Evolutionary conservation across 2,888 invertebrate genomes (phyloP), one percentile per base, ranked within the genome.

Genomic region (Nomada fabriciana): DNA sequence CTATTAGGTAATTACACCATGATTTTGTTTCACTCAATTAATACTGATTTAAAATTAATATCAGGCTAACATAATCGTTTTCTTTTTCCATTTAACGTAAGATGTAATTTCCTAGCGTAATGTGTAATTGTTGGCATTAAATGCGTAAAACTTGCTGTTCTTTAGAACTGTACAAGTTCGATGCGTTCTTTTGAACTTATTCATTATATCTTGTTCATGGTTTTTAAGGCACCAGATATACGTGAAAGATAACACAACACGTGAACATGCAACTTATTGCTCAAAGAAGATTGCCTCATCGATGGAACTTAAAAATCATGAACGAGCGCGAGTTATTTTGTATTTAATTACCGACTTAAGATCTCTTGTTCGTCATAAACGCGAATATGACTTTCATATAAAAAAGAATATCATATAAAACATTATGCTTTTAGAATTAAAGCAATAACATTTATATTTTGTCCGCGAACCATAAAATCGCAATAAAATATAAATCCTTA

Each of bases 1-100:
- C 90, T 91, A 90, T 91, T 61, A 71, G 80, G 86, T 85, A 76
- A 55, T 76, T 76, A 59, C 18, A 61, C 86, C 87, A 86, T 86
- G 83, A 91, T 88, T 86, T 89, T 85, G 72, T 86, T 87, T 89
- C 89, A 89, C 89, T 90, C 86, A 87, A 87, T 76, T 80, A 82
- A 87, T 87, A 87, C 78, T 83, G 80, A 90, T 82, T 75, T 76
- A 72, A 81, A 88, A 79, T 81, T 75, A 84, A 77, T 73, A 61
- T 80, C 72, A 77, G 25, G 67, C 72, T 80, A 80, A 87, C 80
- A 29, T 64, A 75, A 82, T 81, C 59, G 63, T 59, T 50, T 75
- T 60, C 53, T 10, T 74, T 82, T 63, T 52, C 74, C 76, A 52
- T 76, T 84, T 76, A 85, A 84, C 61, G 29, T 55, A 86, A 86